Evolutionary conservation across 2,888 invertebrate species (phyloP), one percentile per base, ranked within the genome.

Genomic region (Acleris emargana): DNA sequence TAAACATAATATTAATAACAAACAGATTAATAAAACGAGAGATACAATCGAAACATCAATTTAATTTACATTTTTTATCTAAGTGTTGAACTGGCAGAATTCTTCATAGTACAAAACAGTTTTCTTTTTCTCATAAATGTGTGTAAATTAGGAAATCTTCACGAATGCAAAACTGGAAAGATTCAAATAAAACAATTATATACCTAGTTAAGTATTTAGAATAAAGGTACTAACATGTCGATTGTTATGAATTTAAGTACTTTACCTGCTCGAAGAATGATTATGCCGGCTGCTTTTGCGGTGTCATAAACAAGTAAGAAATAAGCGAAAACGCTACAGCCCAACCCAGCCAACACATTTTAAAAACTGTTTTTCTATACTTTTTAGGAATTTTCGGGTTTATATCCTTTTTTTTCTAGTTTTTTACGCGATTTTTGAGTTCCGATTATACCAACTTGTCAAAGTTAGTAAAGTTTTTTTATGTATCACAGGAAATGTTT

Each of bases 261-360:
- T 38, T 38, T 13, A 38, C 38, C 38, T 38, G 38, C 13, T 38
- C 13, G 11, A 38, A 38, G 13, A 38, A 13, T 38, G 1, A 11
- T 38, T n/a, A 17, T 54, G 51, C 11, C 49, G 58, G 22, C 42
- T 47, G 32, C 42, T 47, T 50, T 18, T 73, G 76, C 28, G 88
- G 85, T 5, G 68, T 70, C 71, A 81, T 77, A 45, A 87, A 84
- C 70, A 88, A 81, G 64, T 83, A 87, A 0, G 88, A 88, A 17
- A 89, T 69, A 28, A 89, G 60, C 9, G 88, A 86, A 73, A 89
- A 78, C 2, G 85, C 86, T 17, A 87, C 69, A n/a, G 88, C 86
- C 89, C 89, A 89, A 38, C 84, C 89, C 70, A 89, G 70, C 88
- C 87, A 89, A 73, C 87, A 88, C 87, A 88, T 88, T 75, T 74